Base-by-base conservation (phyloP, 2,113 vertebrate species). In the Fulmarus glacialis region DNA sequence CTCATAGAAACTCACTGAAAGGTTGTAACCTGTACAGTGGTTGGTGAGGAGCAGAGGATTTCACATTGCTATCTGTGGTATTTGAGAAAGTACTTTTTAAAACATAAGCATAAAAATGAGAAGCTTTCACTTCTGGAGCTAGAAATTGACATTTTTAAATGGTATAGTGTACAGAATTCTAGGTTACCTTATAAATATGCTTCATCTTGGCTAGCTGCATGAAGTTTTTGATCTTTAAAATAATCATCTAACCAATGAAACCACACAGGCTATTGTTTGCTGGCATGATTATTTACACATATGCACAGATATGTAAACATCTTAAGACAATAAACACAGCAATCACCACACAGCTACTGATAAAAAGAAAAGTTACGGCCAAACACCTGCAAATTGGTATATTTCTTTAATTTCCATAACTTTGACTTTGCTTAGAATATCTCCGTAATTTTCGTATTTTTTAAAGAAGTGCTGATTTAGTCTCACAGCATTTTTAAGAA, bases 201-300 rank as follows among this genome's bases (percentile, higher is more conserved):
- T 77, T 59, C 63, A 82, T 34, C 64, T 70, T 20, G 11, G 59
- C 38, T 30, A 89, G 84, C 52, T 81, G 45, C n/a, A 40, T 38
- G 16, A 96, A 83, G 43, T 53, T 82, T 97, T 91, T 95, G 12
- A 68, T 86, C 45, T 91, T 48, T 53, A 87, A 94, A 94, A 94
- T 73, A 94, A 59, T 47, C 12, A 0, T 52, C 84, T 52, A 56
- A 81, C 26, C n/a, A 40, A 80, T 43, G 78, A 91, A 93, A 55
- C 4, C 48, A 63, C 1, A 0, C 34, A 62, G 43, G 18, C 27
- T 85, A 18, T 36, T 92, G 48, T 89, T 63, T 93, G 70, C 43
- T 77, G 40, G 20, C 64, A 29, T 45, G 55, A 75, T 53, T 40
- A 71, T 42, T 82, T 71, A 87, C 2, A 1, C 71, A 71, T 20